Base-by-base conservation (phyloP, 2,888 invertebrate species). In the Ophion costatus region DNA sequence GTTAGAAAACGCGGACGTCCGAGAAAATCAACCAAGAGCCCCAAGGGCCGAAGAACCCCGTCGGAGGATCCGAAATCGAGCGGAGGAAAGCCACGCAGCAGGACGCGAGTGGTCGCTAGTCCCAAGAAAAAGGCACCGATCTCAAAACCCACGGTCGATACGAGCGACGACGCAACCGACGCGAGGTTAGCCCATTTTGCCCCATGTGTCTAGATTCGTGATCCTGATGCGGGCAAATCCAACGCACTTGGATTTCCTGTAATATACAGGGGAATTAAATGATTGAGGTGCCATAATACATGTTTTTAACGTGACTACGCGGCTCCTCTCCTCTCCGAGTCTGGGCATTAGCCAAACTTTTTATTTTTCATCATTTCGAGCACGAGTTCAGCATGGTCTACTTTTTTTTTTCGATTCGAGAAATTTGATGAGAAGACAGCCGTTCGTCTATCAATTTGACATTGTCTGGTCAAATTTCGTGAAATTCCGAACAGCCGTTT, bases 1-100 rank as follows among this genome's bases (percentile, higher is more conserved):
- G 90, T 88, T 0, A 90, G 90, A 61, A 93, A 92, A 87, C 95
- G 95, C 24, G 95, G 95, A 0, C 93, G 95, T 70, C 95, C 95
- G 9, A 94, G 95, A 2, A 95, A 95, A 88, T 90, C 93, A 22
- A 93, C 94, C 1, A 92, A 93, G 78, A 92, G 92, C 61, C 92
- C 93, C 0, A 93, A 92, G 75, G 87, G 82, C 10, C 87, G 89
- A 29, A 87, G 90, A 24, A 88, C 90, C 20, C 82, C 90, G 5
- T 88, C 90, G 0, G 91, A 92, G 33, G 82, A 29, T 29, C 14
- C 86, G 56, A 91, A 93, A 77, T 91, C 92, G 11, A 88, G 88
- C 0, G 87, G 85, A 63, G 87, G 85, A 69, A 91, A 88, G 57
- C 83, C 88, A 17, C 90, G 90, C 33, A 91, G 86, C 82, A 88